A percentile compares a stretch with the other conserved stretches of the same genome.
Conservation (phyloP, 2,797 vertebrate species). For the Echiichthys vipera region DNA sequence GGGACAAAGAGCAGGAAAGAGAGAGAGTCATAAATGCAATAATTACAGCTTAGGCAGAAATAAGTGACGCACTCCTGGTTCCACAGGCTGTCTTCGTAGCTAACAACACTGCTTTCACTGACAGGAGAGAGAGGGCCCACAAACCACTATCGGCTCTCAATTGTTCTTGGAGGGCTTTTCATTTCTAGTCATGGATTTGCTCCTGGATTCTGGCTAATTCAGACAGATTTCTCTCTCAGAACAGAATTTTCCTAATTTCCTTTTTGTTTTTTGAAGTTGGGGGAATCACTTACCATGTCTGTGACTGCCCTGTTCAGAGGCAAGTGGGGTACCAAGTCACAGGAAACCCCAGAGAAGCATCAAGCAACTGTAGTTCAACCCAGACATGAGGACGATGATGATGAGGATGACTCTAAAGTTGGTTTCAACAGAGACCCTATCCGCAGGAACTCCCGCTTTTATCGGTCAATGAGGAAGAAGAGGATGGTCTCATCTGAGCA, state of each 20-base stretch:
- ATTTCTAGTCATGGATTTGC: conserved; percentile 68
- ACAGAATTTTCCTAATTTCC: background rate
- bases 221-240: conserved; percentile 25
- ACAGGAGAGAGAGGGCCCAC: background rate
- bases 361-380: background rate
- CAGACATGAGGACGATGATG: conserved; percentile 63
- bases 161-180: conserved; percentile 18
- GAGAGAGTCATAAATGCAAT: conserved; percentile 64
- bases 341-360: conserved; percentile 54
- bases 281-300: conserved; percentile 59
- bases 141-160: background rate
- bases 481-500: conserved; percentile 58
- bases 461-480: conserved; percentile 84
- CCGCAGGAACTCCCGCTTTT: conserved; percentile 82
- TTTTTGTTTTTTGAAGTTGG: background rate
- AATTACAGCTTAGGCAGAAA: conserved; percentile 64
- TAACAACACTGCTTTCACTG: conserved; percentile 40
- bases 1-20: conserved; percentile 60
- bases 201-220: conserved; percentile 72
- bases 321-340: conserved; percentile 74
- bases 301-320: conserved; percentile 78
- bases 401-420: conserved; percentile 70
- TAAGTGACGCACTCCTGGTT: conserved; percentile 42
- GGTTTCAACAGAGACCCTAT: conserved; percentile 62
- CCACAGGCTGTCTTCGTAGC: conserved; percentile 38